Evolutionary conservation across 2,888 invertebrate species (phyloP).

Genomic region (Drosophila mettleri): DNA sequence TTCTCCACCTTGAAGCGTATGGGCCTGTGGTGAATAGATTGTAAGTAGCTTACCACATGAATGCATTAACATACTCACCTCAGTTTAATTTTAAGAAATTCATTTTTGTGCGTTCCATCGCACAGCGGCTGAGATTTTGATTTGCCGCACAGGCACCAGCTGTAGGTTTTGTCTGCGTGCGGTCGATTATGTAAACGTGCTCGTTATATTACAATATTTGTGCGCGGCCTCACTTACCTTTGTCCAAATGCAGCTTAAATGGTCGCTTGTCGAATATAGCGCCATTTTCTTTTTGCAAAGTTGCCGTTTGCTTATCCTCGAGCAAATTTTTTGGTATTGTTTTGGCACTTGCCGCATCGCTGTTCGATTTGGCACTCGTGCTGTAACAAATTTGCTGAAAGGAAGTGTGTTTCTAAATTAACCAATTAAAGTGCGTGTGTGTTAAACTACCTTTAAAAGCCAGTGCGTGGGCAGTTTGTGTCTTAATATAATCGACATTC

Average conservation of each 20-base stretch:
- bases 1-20: slow-evolving; percentile 93
- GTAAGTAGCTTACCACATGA: not conserved
- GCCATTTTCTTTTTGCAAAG: slow-evolving; percentile 90
- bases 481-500: slow-evolving; percentile 60
- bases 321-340: slow-evolving; percentile 90
- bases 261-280: slow-evolving; percentile 95
- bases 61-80: slow-evolving; percentile 85
- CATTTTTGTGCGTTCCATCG: slow-evolving; percentile 95
- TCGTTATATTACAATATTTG: not conserved
- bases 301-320: slow-evolving; percentile 87
- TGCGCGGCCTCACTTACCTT: slow-evolving; percentile 85
- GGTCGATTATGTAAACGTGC: slow-evolving; percentile 59
- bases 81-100: slow-evolving; percentile 90
- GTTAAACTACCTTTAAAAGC: slow-evolving; percentile 52
- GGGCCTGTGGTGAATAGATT: slow-evolving; percentile 86
- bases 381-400: slow-evolving; percentile 50
- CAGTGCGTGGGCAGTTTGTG: slow-evolving; percentile 30
- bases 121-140: slow-evolving; percentile 97
- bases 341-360: slow-evolving; percentile 45
- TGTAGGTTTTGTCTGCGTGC: slow-evolving; percentile 89
- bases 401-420: not conserved
- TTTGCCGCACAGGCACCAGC: slow-evolving; percentile 97
- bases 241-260: slow-evolving; percentile 90
- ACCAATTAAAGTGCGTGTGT: not conserved
- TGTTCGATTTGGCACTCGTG: slow-evolving; percentile 42